Base-by-base conservation (phyloP, 2,113 vertebrate species). In the Macquaria australasica region DNA sequence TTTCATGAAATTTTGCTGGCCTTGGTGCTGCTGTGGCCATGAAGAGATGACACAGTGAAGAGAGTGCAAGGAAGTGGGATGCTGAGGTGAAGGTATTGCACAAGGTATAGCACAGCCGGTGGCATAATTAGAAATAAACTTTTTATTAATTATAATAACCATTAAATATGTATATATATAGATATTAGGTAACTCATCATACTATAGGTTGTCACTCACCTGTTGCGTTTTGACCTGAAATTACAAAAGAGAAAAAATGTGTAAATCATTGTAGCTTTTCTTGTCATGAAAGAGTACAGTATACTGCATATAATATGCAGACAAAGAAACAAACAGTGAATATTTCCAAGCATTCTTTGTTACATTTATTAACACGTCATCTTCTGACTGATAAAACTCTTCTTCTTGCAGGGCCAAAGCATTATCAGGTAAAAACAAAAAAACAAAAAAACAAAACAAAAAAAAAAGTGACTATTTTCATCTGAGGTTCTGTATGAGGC, bases 381-480 rank as follows among this genome's bases (percentile, higher is more conserved):
- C 69, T 20, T 28, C 3, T 18, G 39, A 31, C 37, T 0, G 7
- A 8, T 23, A 43, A 25, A 76, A 62, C 9, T 28, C 86, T 94
- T 28, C 86, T 94, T 73, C 92, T 14, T 56, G 4, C 16, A 48
- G 12, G 31, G 50, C 12, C 87, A 41, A 62, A 81, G 3, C 64
- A 73, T 63, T 77, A 85, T 89, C 88, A 66, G 89, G 34, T 63
- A 34, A 34, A 34, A 34, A 34, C 1, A 31, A 31, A 31, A 34
- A 34, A 34, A 64, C 62, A 88, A 94, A 95, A 96, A 95, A 96
- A 93, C 1, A 31, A 31, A 31, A 34, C 2, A 34, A 64, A 66
- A 88, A 94, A 95, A 96, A 95, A 96, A 93, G 92, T 50, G 88
- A 48, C n/a, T 20, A 23, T 77, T 53, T 67, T 78, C 9, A 58